Conservation (phyloP, 2,113 vertebrate genomes). For the human (Homo sapiens) region DNA sequence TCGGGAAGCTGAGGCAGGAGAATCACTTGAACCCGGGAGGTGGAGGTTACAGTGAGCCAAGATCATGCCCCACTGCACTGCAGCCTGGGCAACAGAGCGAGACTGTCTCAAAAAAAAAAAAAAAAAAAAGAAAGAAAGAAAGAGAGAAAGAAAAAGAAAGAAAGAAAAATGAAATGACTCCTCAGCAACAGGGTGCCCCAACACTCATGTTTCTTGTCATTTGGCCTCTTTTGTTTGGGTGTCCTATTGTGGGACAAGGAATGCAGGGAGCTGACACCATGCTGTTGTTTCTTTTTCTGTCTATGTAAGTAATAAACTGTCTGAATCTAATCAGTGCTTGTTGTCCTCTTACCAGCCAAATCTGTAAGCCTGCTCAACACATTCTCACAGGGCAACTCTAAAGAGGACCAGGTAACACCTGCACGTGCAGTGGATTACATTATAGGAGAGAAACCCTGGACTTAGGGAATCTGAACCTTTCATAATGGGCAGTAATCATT, state of each 20-base stretch:
- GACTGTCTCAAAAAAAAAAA: too few relatives aligned
- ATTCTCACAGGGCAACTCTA: neutral
- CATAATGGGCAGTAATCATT: neutral
- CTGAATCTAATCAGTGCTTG: neutral
- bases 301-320: neutral
- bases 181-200: neutral
- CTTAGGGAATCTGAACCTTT: neutral
- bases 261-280: neutral
- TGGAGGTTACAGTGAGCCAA: too few relatives aligned
- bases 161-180: too few relatives aligned
- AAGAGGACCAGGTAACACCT: neutral
- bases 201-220: neutral
- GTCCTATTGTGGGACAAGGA: neutral
- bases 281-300: neutral
- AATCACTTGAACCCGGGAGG: too few relatives aligned
- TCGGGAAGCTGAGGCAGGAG: too few relatives aligned
- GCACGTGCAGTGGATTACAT: neutral
- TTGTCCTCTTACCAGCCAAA: neutral
- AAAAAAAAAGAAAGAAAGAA: too few relatives aligned
- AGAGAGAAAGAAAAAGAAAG: fast-evolving
- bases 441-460: neutral
- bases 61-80: too few relatives aligned
- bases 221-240: neutral
- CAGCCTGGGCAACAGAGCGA: too few relatives aligned
- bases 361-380: neutral